Base-by-base conservation (phyloP, 37 sponge, comb jelly and placozoan species). In the Haliclona indistincta region DNA sequence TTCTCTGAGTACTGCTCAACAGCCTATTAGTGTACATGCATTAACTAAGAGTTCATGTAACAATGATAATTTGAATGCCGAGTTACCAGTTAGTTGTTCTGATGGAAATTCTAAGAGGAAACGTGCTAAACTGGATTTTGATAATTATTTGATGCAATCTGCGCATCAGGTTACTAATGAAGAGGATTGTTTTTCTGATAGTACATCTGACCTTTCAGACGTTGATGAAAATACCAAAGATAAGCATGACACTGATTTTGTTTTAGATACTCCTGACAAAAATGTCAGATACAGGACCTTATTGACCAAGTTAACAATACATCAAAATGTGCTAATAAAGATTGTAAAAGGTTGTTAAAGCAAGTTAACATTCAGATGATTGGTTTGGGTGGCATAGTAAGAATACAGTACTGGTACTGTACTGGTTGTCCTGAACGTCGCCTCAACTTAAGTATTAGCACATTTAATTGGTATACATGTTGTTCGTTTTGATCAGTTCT, bases 311-410 rank as follows among this genome's bases (percentile, higher is more conserved):
- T 74, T 26, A 56, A n/a, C 58, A 26, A 37, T 3, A 25, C 23
- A 22, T 32, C 33, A 33, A 38, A 41, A 15, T 68, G 69, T 15
- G 32, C 45, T 29, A 68, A 43, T 38, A 3, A 22, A 8, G 61
- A 41, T 1, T 74, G 58, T 36, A 38, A 13, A 33, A 62, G 74
- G 73, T n/a, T n/a, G 49, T 30, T 60, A 62, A 29, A 40, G 74
- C 17, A 45, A n/a, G n/a, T n/a, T n/a, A n/a, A n/a, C n/a, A n/a
- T n/a, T n/a, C n/a, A n/a, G n/a, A n/a, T n/a, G n/a, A n/a, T n/a
- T n/a, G n/a, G n/a, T n/a, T n/a, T n/a, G n/a, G n/a, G n/a, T n/a
- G n/a, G n/a, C n/a, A n/a, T 23, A 43, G 69, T 33, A 19, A 15
- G 28, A 3, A 36, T 74, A 23, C 0, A 74, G 39, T 74, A 36